Conservation (phyloP, 2,888 invertebrate genomes). For the Caenorhabditis virilis region DNA sequence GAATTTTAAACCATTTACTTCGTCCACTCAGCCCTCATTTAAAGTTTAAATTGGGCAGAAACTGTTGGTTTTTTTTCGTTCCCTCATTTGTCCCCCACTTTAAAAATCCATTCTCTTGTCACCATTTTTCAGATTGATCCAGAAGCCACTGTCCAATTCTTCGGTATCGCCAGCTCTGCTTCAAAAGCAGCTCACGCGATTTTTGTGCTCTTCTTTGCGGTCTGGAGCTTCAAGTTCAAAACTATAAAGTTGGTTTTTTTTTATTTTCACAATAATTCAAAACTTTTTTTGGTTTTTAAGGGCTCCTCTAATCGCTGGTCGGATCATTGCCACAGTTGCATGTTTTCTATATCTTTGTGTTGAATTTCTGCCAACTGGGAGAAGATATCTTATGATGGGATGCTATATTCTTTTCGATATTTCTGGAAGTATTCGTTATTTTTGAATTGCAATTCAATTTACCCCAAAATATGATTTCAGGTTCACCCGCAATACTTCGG, state of each 20-base stretch:
- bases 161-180: slow-evolving; percentile 29
- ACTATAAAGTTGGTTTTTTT: slow-evolving; percentile 22
- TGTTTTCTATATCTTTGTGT: slow-evolving; percentile 24
- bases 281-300: slow-evolving; percentile 9
- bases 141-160: slow-evolving; percentile 34
- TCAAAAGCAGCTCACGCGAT: slow-evolving; percentile 35
- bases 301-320: slow-evolving; percentile 31
- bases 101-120: neutral
- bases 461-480: slow-evolving; percentile 1
- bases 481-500: slow-evolving; percentile 36
- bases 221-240: slow-evolving; percentile 37
- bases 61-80: too few species aligned
- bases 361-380: slow-evolving; percentile 22
- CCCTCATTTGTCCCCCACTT: too few species aligned
- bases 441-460: neutral
- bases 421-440: slow-evolving; percentile 18
- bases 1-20: too few species aligned
- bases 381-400: slow-evolving; percentile 40
- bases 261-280: neutral
- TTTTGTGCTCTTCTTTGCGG: slow-evolving; percentile 30
- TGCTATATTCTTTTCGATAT: slow-evolving; percentile 38
- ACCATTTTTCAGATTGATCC: slow-evolving; percentile 17
- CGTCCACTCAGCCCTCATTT: too few species aligned
- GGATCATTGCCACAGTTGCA: slow-evolving; percentile 29
- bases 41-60: too few species aligned